phyloP scores from a whole-genome alignment of 2,113 vertebrate species.

The Lepus timidus region DNA sequence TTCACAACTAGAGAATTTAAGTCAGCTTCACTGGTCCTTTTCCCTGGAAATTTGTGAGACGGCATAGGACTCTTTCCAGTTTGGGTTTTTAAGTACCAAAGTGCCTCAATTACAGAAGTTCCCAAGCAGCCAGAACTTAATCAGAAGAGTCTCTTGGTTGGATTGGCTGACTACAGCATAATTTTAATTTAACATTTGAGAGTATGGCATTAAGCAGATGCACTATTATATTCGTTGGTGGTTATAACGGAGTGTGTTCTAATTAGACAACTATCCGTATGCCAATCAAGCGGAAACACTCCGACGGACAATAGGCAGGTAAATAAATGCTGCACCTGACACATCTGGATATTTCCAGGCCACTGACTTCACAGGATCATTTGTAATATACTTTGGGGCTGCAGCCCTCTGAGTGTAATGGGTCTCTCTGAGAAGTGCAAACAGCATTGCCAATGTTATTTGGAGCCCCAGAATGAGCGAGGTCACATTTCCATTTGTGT shows the following conservation, averaged over 20 bases:
- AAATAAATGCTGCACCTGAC: constrained; percentile 74
- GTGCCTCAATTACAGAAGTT: constrained; percentile 74
- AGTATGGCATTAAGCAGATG: constrained; percentile 78
- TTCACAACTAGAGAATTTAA: constrained; percentile 44
- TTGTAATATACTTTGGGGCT: constrained; percentile 73
- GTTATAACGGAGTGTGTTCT: constrained; percentile 73
- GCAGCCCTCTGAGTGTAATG: constrained; percentile 35
- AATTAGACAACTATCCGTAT: constrained; percentile 80
- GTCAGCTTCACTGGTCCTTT: constrained; percentile 38
- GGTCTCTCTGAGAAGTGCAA: constrained; percentile 71
- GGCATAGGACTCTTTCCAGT: constrained; percentile 49
- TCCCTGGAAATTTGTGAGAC: constrained; percentile 70
- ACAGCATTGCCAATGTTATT: constrained; percentile 72
- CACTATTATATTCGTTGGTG: constrained; percentile 75
- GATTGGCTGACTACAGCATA: constrained; percentile 72
- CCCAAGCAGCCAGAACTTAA: constrained; percentile 71
- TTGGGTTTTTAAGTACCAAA: constrained; percentile 72
- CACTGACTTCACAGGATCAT: constrained; percentile 74
- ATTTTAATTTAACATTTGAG: constrained; percentile 79
- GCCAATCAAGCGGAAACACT: constrained; percentile 75
- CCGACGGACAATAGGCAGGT: constrained; percentile 68
- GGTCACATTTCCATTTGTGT: constrained; percentile 72
- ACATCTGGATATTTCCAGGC: constrained; percentile 69
- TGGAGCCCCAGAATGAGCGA: constrained; percentile 69
- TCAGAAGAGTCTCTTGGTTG: constrained; percentile 68